Base-by-base conservation (phyloP, 2,888 invertebrate species). In the Pristionchus mayeri region DNA sequence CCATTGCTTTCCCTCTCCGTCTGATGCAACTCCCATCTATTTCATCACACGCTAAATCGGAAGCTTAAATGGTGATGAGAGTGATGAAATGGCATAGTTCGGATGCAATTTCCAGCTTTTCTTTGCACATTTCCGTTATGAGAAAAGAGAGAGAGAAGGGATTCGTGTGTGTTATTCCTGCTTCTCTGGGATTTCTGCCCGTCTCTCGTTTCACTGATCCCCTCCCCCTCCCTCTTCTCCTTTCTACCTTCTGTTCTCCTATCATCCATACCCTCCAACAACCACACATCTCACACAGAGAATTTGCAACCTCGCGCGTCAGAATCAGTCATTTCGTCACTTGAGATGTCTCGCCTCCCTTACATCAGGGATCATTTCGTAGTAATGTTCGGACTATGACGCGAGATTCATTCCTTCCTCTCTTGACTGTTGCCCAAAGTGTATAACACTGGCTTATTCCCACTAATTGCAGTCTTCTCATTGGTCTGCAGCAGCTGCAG, bases 91-190 rank as follows among this genome's bases (percentile, higher is more conserved):
- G 40, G 37, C 40, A 40, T 7, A 30, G 18, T 37, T 67, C 67
- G 37, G 44, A 44, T 44, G 44, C 44, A 44, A 57, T 21, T 21
- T 57, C n/a, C 11, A 57, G 57, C 37, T 40, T 37, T 21, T 40
- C 40, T n/a, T 37, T 40, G 34, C 16, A n/a, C 21, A 7, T 63
- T 63, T 63, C 34, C 63, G 30, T 63, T 37, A 7, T 24, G 18
- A 67, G 37, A n/a, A 24, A 21, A 67, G 37, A 30, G 13, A 71
- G 71, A 44, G 44, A 44, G 71, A n/a, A n/a, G n/a, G n/a, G n/a
- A n/a, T n/a, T n/a, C n/a, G 71, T 40, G 71, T 37, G n/a, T 71
- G 71, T 71, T 71, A 71, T 71, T 71, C 40, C 71, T 71, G 7
- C 54, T 57, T 7, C 57, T 24, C 71, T 24, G n/a, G 44, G 40